Evolutionary conservation across 2,113 vertebrate species (phyloP).

Genomic region (Aldabrachelys gigantea): DNA sequence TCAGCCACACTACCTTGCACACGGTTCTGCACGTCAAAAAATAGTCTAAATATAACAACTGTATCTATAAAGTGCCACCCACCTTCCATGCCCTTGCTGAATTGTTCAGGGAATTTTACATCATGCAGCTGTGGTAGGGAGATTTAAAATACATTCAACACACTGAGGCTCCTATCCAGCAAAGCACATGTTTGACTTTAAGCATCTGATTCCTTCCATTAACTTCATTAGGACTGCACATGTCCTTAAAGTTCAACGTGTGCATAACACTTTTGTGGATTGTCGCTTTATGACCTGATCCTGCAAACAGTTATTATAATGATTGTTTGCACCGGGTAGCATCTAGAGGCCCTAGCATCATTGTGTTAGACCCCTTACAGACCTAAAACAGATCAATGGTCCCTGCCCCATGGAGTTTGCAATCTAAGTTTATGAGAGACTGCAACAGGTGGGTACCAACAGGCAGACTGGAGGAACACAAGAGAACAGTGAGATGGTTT

Average conservation of each 20-base stretch:
- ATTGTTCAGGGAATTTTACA: not conserved
- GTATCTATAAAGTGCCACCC: not conserved
- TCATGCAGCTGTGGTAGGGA: not conserved
- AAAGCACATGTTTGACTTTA: not conserved
- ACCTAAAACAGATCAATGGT: not conserved
- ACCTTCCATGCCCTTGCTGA: not conserved
- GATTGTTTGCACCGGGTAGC: not conserved
- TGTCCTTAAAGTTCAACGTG: not conserved
- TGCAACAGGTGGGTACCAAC: not conserved
- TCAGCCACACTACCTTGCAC: rapidly evolving
- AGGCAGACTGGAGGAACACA: too few species aligned
- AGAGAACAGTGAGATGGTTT: too few species aligned
- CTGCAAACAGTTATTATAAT: not conserved
- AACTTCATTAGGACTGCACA: not conserved
- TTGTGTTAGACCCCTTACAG: not conserved
- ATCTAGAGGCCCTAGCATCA: too few species aligned
- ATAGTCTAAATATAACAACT: not conserved
- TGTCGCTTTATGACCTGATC: not conserved
- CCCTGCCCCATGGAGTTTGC: not conserved
- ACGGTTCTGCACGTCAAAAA: not conserved
- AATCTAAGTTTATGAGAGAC: not conserved
- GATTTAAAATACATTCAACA: not conserved
- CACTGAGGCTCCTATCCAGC: not conserved
- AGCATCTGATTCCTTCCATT: not conserved
- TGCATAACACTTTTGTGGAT: not conserved